These are phyloP conservation scores for Spinibarbus caldwelli DNA, from an alignment of 2,797 vertebrate genomes.

Conservation along the genomic window DNA sequence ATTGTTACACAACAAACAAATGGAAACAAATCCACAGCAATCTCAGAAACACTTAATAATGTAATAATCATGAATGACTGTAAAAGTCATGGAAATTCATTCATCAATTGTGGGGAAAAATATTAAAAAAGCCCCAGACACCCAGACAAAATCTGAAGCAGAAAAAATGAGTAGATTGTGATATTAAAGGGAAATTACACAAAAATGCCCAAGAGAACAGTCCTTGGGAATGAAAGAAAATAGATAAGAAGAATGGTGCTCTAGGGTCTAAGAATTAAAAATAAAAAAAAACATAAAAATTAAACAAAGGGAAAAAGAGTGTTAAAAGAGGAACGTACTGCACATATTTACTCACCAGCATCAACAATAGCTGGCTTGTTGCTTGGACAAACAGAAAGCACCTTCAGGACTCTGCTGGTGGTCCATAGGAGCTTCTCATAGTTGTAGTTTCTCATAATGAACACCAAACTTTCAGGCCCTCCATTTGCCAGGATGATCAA, in stretches of 20 bases:
- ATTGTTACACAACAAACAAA: background rate
- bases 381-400: conserved; percentile 94
- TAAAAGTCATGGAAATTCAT: background rate
- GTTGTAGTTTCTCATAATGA: conserved; percentile 95
- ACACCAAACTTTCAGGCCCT: conserved; percentile 91
- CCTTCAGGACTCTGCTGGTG: conserved; percentile 93
- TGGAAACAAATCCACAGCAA: background rate
- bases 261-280: background rate
- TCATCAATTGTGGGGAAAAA: no score
- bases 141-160: background rate
- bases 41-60: background rate
- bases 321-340: background rate
- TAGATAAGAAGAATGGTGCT: conserved; percentile 14
- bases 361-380: conserved; percentile 95
- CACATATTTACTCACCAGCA: conserved; percentile 78
- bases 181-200: background rate
- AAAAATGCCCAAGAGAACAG: background rate
- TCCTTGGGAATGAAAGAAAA: background rate
- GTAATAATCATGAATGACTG: background rate
- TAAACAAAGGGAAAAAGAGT: background rate
- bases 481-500: conserved; percentile 93
- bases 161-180: background rate
- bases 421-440: conserved; percentile 97
- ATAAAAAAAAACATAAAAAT: background rate
- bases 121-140: background rate